Conservation (phyloP, 2,113 vertebrate genomes). For the Myotis yumanensis region DNA sequence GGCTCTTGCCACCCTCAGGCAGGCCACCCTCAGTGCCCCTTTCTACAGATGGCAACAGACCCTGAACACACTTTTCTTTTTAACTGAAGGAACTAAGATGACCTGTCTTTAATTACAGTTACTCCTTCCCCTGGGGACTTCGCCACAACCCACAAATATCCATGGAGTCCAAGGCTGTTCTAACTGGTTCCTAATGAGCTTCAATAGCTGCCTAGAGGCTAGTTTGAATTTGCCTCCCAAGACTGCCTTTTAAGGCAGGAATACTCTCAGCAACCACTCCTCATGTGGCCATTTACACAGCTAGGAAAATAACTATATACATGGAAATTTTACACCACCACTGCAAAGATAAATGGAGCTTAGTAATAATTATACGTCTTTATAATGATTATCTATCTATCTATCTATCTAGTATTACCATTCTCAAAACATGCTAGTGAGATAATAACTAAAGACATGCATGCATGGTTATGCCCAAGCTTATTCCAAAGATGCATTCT, state of each 20-base stretch:
- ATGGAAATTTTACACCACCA: background rate
- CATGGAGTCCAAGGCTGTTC: slow-evolving; percentile 63
- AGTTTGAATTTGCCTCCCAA: slow-evolving; percentile 48
- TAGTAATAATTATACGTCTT: background rate
- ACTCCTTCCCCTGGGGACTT: slow-evolving; percentile 54
- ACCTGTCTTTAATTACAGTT: slow-evolving; percentile 77
- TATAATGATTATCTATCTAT: background rate
- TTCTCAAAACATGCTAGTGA: background rate
- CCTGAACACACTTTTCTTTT: slow-evolving; percentile 45
- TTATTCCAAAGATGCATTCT: background rate
- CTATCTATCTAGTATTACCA: background rate
- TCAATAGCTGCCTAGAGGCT: slow-evolving; percentile 62
- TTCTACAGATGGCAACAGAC: slow-evolving; percentile 9
- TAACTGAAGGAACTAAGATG: slow-evolving; percentile 52
- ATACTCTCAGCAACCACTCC: background rate
- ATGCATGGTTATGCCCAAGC: background rate
- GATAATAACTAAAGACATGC: background rate
- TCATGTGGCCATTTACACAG: background rate
- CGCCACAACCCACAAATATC: slow-evolving; percentile 74
- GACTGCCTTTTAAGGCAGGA: background rate
- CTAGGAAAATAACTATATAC: background rate
- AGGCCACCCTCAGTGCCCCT: background rate
- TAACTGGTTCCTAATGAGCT: slow-evolving; percentile 76
- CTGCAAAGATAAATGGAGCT: background rate
- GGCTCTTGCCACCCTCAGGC: background rate